Evolutionary conservation across 2,888 invertebrate species (phyloP), one percentile per base, ranked within the genome.

Genomic region (Folsomia candida): DNA sequence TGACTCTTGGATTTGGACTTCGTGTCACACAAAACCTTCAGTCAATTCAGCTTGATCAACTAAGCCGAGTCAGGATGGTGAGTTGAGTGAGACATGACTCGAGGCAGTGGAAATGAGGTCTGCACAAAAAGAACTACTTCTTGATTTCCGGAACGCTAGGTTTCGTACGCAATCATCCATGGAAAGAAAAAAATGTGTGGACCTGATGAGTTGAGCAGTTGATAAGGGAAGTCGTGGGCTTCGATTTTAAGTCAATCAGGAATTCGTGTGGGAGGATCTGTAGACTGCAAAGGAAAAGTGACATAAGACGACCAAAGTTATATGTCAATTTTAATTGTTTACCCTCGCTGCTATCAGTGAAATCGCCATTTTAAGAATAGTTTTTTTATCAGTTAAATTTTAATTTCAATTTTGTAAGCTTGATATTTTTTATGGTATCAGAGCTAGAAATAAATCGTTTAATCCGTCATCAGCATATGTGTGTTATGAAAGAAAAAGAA

Each of bases 91-190:
- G n/a, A 57, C 22, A 57, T 11, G 59, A 27, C 69, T 60, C 14
- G 60, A 51, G 70, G 70, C 70, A 66, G 70, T 70, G 66, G 70
- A 70, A 74, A 77, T 74, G 69, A 73, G 72, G 70, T 72, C 71
- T 67, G 71, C 68, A 72, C 28, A 70, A 72, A 71, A 72, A 65
- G 64, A 65, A 70, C 60, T n/a, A 67, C 65, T n/a, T n/a, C 74
- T 72, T 77, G 73, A 78, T 78, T 78, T 78, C 78, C 78, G 76
- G 73, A 69, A 75, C 72, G 74, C 73, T 78, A 72, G 74, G 66
- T n/a, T n/a, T n/a, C n/a, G n/a, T 75, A 74, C 70, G 75, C 76
- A 78, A 78, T 78, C 76, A 78, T 73, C 74, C 76, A 73, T 29
- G 67, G 71, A 78, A 74, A 64, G 71, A 64, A 69, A 68, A 70